Evolutionary conservation across 2,797 vertebrate species (phyloP), one percentile per base, ranked within the genome.

Genomic region (Erethizon dorsatum): DNA sequence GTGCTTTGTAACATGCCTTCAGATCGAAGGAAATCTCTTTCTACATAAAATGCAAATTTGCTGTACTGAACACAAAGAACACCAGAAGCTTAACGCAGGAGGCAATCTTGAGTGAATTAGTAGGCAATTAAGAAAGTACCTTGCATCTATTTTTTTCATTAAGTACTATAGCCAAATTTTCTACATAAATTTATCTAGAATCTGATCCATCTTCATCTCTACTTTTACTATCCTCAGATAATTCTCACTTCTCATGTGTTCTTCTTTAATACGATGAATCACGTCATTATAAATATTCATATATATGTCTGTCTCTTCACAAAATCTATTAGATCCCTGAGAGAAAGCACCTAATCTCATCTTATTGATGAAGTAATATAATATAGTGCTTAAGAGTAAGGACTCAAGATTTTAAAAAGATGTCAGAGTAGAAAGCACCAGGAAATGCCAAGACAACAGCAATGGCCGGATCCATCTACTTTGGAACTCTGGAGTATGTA

Each of bases 21-120:
- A 78, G 69, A 63, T 3, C 67, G 26, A 96, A 90, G 26, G 20
- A 92, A 59, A 57, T 54, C 78, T 82, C 93, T 95, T 52, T 90
- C 67, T 90, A 88, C 8, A 56, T 24, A 82, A 90, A 91, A 83
- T 67, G 65, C 14, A 28, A 79, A 83, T 50, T 14, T 95, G 78
- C 47, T 85, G 6, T 77, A 83, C 14, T 69, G 52, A 92, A 88
- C 28, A 92, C 50, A 33, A 28, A 65, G 37, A 82, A 45, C 45
- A 95, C 41, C 45, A 84, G 86, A 94, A 83, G 45, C 37, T 85
- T 45, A 37, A 56, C 18, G 31, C 4, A 47, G 18, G 1, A 28
- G 9, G 13, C 73, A n/a, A 83, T 93, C 18, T 54, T 88, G 54
- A 73, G 11, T 78, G 50, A 91, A 83, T 47, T 56, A 37, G 11